Conservation (phyloP, 2,797 vertebrate genomes). For the Phoebastria nigripes region DNA sequence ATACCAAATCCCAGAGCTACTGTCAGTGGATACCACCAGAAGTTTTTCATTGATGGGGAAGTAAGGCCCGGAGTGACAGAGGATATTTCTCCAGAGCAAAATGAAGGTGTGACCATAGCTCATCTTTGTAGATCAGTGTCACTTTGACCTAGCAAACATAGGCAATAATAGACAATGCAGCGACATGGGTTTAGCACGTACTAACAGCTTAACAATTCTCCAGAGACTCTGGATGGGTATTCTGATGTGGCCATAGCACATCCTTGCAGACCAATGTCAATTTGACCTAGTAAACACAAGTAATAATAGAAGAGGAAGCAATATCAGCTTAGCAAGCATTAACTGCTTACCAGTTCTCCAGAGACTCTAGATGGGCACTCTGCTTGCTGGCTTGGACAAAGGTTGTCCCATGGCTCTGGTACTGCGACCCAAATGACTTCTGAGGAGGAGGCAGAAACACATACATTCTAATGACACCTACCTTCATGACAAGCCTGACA, state of each 20-base stretch:
- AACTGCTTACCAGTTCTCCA: neutral
- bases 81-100: neutral
- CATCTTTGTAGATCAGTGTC: neutral
- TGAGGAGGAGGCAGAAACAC: neutral
- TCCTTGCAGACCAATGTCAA: neutral
- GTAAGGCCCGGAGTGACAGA: neutral
- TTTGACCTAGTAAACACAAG: slow-evolving; percentile 1
- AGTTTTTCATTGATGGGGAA: neutral
- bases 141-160: slow-evolving; percentile 1
- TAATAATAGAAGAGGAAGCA: neutral
- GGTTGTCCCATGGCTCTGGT: neutral
- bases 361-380: neutral
- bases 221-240: neutral
- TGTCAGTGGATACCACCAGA: neutral
- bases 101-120: neutral
- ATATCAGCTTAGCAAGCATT: neutral
- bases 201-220: neutral
- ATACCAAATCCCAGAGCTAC: neutral
- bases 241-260: neutral
- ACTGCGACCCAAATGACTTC: neutral
- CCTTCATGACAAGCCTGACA: neutral
- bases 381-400: neutral
- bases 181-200: neutral
- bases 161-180: neutral
- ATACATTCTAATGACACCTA: neutral